phyloP scores from a whole-genome alignment of 1,140 invertebrate genomes.

The Eciton burchellii region DNA sequence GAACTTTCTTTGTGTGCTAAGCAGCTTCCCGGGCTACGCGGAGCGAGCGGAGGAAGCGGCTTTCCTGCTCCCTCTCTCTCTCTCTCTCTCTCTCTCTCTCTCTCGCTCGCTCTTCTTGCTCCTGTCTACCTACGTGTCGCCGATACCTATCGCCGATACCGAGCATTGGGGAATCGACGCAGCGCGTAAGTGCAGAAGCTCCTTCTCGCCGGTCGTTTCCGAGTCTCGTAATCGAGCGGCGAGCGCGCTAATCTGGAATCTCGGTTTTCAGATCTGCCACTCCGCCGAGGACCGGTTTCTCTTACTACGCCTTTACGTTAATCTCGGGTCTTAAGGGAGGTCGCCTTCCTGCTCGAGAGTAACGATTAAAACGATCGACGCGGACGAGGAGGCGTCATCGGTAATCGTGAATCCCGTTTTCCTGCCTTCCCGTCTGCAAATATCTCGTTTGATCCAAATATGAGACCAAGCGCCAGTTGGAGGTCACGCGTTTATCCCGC shows the following conservation, averaged over 20 bases:
- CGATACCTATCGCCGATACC: slow-evolving; percentile 36
- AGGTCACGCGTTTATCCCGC: no score
- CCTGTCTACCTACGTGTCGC: slow-evolving; percentile 55
- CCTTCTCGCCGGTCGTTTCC: slow-evolving; percentile 61
- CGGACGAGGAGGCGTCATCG: no score
- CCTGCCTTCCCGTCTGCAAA: no score
- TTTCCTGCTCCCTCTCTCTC: slow-evolving; percentile 37
- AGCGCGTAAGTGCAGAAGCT: slow-evolving; percentile 50
- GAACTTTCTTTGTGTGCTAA: slow-evolving; percentile 83
- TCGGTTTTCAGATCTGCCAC: slow-evolving; percentile 14
- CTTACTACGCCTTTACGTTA: neutral
- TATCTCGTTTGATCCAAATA: no score
- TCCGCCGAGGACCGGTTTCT: neutral
- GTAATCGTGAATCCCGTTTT: no score
- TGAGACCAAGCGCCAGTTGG: neutral
- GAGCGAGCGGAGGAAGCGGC: slow-evolving; percentile 19
- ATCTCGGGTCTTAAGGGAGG: neutral
- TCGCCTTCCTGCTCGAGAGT: neutral
- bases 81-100: slow-evolving; percentile 24
- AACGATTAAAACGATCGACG: neutral
- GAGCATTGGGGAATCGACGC: slow-evolving; percentile 54
- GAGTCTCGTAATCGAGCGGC: slow-evolving; percentile 59
- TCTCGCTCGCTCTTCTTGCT: neutral
- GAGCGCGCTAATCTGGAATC: slow-evolving; percentile 39
- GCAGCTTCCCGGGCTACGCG: slow-evolving; percentile 72